phyloP scores from a whole-genome alignment of 2,113 vertebrate species.

The Urocynchramus pylzowi region DNA sequence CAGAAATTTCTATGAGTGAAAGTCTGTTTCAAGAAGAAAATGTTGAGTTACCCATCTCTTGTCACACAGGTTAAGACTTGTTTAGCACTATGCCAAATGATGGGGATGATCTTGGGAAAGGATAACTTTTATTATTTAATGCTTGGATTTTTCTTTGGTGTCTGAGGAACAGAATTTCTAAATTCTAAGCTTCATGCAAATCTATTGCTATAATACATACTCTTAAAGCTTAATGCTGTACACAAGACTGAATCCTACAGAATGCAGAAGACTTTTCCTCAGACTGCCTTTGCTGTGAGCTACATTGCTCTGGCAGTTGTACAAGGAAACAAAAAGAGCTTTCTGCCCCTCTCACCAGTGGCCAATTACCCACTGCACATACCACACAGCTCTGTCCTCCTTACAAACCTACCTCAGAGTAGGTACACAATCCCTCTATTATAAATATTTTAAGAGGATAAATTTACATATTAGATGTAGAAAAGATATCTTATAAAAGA shows the following conservation, averaged over 20 bases:
- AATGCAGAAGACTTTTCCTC: neutral
- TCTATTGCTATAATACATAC: neutral
- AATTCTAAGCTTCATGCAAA: neutral
- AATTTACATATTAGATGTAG: neutral
- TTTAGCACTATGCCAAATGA: rapidly evolving
- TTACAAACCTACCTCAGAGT: neutral
- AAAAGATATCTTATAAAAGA: neutral
- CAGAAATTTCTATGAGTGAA: neutral
- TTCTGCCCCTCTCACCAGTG: neutral
- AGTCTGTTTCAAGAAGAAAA: neutral
- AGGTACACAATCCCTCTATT: neutral
- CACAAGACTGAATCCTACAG: neutral
- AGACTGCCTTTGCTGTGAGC: neutral
- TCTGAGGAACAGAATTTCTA: neutral
- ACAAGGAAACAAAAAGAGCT: neutral
- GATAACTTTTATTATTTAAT: neutral
- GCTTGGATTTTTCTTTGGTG: neutral
- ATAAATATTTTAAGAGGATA: constrained; percentile 2
- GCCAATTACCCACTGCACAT: neutral
- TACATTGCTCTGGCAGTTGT: neutral
- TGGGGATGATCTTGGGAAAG: neutral
- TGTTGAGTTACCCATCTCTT: neutral
- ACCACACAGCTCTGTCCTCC: neutral
- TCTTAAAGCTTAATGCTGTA: neutral
- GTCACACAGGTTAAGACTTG: neutral